Evolutionary conservation across 2,113 vertebrate genomes (phyloP).

Genomic region (Neolamprologus sp.): DNA sequence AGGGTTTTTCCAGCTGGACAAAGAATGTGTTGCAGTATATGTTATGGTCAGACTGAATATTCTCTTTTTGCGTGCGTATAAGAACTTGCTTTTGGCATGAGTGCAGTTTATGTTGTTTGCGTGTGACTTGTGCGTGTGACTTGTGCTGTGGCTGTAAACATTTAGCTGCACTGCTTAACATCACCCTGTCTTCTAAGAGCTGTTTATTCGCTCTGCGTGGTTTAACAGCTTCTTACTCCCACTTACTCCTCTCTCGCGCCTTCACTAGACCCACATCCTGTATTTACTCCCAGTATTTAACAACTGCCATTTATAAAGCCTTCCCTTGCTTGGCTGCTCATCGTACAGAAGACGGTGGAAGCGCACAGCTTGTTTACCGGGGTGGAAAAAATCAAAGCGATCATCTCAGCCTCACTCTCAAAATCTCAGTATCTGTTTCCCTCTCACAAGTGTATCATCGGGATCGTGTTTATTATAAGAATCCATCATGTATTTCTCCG

Average conservation of each 20-base stretch:
- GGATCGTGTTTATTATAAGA: not conserved
- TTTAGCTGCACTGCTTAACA: not conserved
- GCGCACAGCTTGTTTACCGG: not conserved
- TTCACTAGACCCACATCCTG: not conserved
- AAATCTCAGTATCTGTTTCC: not conserved
- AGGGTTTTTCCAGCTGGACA: not conserved
- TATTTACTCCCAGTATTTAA: not conserved
- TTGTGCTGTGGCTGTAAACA: not conserved
- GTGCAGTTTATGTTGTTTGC: not conserved
- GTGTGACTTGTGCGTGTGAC: not conserved
- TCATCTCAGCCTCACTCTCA: not conserved
- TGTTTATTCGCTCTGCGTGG: constrained; percentile 1
- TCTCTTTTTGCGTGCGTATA: not conserved
- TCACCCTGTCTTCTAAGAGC: not conserved
- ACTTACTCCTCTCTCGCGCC: not conserved
- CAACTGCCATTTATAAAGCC: not conserved
- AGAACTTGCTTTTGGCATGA: not conserved
- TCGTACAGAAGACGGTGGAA: not conserved
- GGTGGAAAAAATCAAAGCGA: not conserved
- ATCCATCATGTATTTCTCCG: constrained; percentile 3
- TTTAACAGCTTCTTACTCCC: not conserved
- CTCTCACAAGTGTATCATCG: not conserved
- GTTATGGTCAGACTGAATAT: not conserved
- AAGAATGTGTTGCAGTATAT: not conserved
- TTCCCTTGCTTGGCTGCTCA: not conserved